A percentile compares a stretch with the other conserved stretches of the same genome.
Evolutionary conservation across 2,113 vertebrate species (phyloP).

Genomic region (Ptyas mucosa): DNA sequence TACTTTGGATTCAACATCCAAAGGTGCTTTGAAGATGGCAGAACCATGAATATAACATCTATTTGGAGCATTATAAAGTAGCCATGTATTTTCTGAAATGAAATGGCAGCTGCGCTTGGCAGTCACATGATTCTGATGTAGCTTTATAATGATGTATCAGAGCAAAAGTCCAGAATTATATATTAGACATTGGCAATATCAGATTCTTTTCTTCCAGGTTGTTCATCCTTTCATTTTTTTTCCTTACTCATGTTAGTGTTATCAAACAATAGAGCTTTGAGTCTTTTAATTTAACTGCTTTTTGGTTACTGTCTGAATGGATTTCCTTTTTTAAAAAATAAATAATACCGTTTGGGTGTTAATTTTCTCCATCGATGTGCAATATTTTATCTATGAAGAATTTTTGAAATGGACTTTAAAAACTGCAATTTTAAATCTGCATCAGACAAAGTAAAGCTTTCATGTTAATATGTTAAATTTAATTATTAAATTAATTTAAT

Average conservation of each 20-base stretch:
- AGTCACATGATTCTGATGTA: too few species aligned
- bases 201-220: background rate
- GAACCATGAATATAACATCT: too few species aligned
- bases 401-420: constrained; percentile 18
- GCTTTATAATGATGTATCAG: too few species aligned
- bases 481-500: background rate
- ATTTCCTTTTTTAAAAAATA: background rate
- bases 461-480: background rate
- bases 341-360: background rate
- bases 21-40: too few species aligned
- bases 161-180: background rate
- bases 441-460: background rate
- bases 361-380: background rate
- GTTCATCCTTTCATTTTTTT: background rate
- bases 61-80: too few species aligned
- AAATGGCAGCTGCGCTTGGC: too few species aligned
- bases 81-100: too few species aligned
- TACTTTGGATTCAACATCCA: too few species aligned
- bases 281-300: background rate
- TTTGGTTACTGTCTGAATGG: background rate
- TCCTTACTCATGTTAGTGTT: background rate
- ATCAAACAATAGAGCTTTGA: background rate
- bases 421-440: background rate
- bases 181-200: background rate
- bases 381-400: background rate